These are phyloP conservation scores for Chrysomela aeneicollis DNA, from an alignment of 2,888 invertebrate species.

Conservation along the genomic window DNA sequence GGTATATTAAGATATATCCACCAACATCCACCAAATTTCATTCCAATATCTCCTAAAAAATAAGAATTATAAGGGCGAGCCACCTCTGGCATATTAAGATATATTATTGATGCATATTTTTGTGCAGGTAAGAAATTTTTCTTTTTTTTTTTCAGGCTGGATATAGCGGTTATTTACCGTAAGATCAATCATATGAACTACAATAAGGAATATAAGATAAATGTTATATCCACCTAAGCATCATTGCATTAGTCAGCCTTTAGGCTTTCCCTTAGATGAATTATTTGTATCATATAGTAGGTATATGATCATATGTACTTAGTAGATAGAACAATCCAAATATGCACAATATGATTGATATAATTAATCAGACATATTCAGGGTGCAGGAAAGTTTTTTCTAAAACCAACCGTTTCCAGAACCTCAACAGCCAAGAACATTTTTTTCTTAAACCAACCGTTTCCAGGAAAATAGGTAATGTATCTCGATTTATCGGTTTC, in stretches of 20 bases:
- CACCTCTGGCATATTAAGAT: too few species aligned
- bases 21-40: too few species aligned
- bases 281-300: slow-evolving; percentile 26
- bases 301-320: slow-evolving; percentile 6
- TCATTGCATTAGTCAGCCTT: slow-evolving; percentile 31
- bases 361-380: background rate
- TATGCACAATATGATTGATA: background rate
- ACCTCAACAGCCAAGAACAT: too few species aligned
- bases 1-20: too few species aligned
- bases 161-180: slow-evolving; percentile 43
- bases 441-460: too few species aligned
- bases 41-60: too few species aligned
- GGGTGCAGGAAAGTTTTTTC: background rate
- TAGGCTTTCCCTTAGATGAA: slow-evolving; percentile 27
- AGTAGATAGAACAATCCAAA: slow-evolving; percentile 6
- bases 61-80: too few species aligned
- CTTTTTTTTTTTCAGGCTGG: slow-evolving; percentile 40
- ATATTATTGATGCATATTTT: too few species aligned
- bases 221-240: slow-evolving; percentile 36
- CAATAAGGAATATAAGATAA: slow-evolving; percentile 31
- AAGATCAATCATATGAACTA: slow-evolving; percentile 30
- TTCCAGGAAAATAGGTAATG: too few species aligned
- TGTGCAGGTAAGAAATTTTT: too few species aligned
- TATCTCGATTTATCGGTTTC: too few species aligned
- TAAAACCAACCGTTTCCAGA: too few species aligned